Percentiles rank a stretch among this genome's conserved stretches.
These are phyloP conservation scores for Synaphobranchus kaupii DNA, from an alignment of 2,797 vertebrate species.

Conservation along the genomic window DNA sequence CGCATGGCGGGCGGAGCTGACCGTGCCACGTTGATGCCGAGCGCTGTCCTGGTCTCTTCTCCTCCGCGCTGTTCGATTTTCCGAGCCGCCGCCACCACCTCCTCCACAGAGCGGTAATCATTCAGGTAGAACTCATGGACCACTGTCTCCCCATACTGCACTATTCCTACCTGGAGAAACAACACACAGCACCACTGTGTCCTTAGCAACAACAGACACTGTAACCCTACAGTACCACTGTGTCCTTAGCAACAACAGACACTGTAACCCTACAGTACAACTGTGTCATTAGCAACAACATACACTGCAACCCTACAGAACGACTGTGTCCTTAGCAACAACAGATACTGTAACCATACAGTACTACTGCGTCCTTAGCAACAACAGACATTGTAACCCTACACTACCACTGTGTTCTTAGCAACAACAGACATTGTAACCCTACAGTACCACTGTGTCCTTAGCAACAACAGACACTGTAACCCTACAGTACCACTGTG, in stretches of 20 bases:
- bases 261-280: not conserved
- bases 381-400: not conserved
- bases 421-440: not conserved
- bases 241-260: not conserved
- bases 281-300: not conserved
- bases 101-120: conserved; percentile 90
- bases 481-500: not conserved
- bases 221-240: not conserved
- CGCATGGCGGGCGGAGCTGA: conserved; percentile 53
- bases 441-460: not conserved
- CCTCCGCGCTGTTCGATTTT: conserved; percentile 91
- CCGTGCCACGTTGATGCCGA: conserved; percentile 91
- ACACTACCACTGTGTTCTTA: not conserved
- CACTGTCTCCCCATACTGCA: conserved; percentile 93
- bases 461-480: not conserved
- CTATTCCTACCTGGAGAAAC: conserved; percentile 82
- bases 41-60: conserved; percentile 92
- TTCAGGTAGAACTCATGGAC: conserved; percentile 93
- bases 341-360: not conserved
- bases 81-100: conserved; percentile 89
- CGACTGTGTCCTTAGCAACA: not conserved
- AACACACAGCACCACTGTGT: not conserved
- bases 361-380: not conserved
- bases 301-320: not conserved
- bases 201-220: not conserved